phyloP scores from a whole-genome alignment of 2,888 invertebrate genomes.

The Aphodius granarius region DNA sequence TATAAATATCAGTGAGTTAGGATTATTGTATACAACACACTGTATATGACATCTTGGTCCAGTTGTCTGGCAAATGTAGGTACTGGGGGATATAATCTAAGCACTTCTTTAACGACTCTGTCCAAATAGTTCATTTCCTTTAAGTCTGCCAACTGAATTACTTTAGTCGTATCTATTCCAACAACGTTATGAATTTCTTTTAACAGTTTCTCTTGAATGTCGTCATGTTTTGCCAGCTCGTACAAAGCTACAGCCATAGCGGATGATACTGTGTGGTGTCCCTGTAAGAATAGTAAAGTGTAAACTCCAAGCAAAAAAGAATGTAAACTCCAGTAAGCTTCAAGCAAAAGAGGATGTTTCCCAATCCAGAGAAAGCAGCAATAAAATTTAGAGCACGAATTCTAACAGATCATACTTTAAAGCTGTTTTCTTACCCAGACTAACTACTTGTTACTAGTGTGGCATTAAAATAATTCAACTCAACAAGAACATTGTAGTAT shows the following conservation, averaged over 20 bases:
- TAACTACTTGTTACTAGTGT: not conserved
- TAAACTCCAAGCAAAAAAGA: too few species aligned
- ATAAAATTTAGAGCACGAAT: too few species aligned
- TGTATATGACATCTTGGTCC: conserved; percentile 47
- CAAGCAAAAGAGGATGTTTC: too few species aligned
- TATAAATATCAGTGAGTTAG: not conserved
- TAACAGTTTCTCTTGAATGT: conserved; percentile 50
- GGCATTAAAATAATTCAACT: too few species aligned
- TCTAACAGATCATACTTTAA: too few species aligned
- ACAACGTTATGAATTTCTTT: conserved; percentile 42
- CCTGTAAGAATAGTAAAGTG: conserved; percentile 44
- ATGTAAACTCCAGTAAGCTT: too few species aligned
- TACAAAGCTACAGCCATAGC: conserved; percentile 58
- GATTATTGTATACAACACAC: not conserved
- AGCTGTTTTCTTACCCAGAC: too few species aligned
- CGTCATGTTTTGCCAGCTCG: conserved; percentile 55
- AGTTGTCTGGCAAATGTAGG: conserved; percentile 56
- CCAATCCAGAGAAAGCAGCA: not conserved
- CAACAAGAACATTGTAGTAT: too few species aligned
- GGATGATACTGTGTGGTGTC: conserved; percentile 60
- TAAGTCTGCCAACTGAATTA: conserved; percentile 44
- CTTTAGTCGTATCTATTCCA: conserved; percentile 39
- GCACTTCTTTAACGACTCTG: conserved; percentile 60
- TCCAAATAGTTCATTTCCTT: conserved; percentile 58
- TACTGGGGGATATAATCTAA: conserved; percentile 59